These are phyloP conservation scores for Caerostris darwini DNA, from an alignment of 1,140 invertebrate genomes.

Conservation along the genomic window DNA sequence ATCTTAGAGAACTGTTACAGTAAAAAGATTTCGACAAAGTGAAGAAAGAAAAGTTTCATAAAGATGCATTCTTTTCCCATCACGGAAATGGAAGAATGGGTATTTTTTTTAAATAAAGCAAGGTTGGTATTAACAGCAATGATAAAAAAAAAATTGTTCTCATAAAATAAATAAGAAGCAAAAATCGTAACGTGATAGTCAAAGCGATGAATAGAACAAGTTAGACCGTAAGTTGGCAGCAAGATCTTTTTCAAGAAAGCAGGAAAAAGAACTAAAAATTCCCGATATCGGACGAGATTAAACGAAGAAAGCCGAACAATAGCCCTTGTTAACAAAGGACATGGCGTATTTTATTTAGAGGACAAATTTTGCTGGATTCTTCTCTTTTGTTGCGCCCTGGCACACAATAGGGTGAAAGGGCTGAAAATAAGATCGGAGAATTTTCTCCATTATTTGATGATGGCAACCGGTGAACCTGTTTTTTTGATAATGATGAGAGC, in stretches of 20 bases:
- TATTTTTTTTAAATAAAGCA: neutral
- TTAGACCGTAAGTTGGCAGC: slow-evolving; percentile 43
- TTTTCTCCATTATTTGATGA: no score
- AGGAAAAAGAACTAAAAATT: slow-evolving; percentile 8
- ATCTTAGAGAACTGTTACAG: no score
- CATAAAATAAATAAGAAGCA: neutral
- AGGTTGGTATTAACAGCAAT: slow-evolving; percentile 32
- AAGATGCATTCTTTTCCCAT: neutral
- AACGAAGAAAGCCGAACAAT: slow-evolving; percentile 57
- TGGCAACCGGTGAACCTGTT: no score
- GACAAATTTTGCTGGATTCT: slow-evolving; percentile 49
- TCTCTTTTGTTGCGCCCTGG: neutral
- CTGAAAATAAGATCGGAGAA: neutral
- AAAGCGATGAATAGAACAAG: slow-evolving; percentile 40
- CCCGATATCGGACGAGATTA: slow-evolving; percentile 64
- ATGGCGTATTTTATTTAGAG: slow-evolving; percentile 68
- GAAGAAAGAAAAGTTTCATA: no score
- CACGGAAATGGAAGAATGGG: neutral
- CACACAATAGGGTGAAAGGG: neutral
- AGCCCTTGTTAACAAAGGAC: slow-evolving; percentile 71
- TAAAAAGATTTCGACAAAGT: no score
- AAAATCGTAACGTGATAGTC: slow-evolving; percentile 46
- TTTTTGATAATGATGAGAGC: no score
- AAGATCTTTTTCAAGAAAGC: slow-evolving; percentile 5
- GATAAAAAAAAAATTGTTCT: neutral